Evolutionary conservation across 2,797 vertebrate species (phyloP), one percentile per base, ranked within the genome.

Genomic region (Psittacula derbiana): DNA sequence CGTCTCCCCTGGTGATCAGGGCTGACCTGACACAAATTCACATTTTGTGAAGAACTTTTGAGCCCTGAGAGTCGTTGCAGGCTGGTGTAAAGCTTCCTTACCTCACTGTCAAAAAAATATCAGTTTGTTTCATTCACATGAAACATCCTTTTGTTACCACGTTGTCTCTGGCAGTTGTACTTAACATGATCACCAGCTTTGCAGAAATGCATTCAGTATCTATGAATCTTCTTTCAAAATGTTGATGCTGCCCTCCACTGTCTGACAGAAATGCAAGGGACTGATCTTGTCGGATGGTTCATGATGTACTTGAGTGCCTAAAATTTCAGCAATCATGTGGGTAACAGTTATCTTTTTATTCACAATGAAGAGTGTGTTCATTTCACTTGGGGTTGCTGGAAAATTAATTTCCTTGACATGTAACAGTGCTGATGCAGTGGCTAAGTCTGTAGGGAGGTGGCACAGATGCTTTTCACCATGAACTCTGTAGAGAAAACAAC

Each of bases 171-270:
- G 58, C 20, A 47, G 70, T 23, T 16, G 58, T 20, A 21, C 66
- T 50, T 33, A 23, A 12, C 23, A 2, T 6, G 23, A 65, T 38
- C 61, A 30, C 12, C 62, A 72, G 24, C 27, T 81, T 31, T 49
- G 69, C 80, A 92, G 90, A 74, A 75, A 24, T 12, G 30, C 43
- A 30, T 36, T 46, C 46, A n/a, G 31, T 24, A 71, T 19, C 82
- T 40, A 2, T 25, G 78, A 58, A 33, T 46, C 49, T 47, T 19
- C 82, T 49, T 70, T 33, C 71, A 44, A 25, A 87, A 44, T 31
- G 64, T 76, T 83, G 82, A 33, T 81, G 79, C 82, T 94, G 86
- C 58, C 93, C 69, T 91, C 76, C 91, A 24, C 90, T 79, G 38
- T 17, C 49, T 46, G 73, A 33, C 62, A 88, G 66, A 46, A 81